Base-by-base conservation (phyloP, 2,113 vertebrate genomes). In the Siniperca chuatsi region DNA sequence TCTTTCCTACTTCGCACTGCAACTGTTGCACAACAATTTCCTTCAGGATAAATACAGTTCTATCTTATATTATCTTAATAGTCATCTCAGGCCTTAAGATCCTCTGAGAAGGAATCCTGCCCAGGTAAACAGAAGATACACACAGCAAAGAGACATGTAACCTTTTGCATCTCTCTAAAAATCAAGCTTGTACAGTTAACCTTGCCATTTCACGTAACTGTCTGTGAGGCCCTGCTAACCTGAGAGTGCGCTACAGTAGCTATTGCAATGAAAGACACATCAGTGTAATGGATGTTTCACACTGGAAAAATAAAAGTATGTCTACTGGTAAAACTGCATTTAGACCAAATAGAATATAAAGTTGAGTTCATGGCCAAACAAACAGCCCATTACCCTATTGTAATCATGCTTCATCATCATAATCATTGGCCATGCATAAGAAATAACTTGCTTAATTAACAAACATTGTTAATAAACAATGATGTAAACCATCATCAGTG, bases 101-200 rank as follows among this genome's bases (percentile, higher is more conserved):
- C n/a, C 15, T 60, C 2, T 60, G n/a, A 46, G 37, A 29, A 25
- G 35, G 23, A 46, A 48, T 48, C 23, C n/a, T 29, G 23, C 33
- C n/a, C 48, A 46, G 37, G 15, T 57, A 33, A 57, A 62, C 13
- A 61, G 25, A 71, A 79, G 50, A 70, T 4, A 40, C 55, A 52
- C 23, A 13, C 8, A 25, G 33, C 50, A 52, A 40, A 71, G 57
- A 50, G 44, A 52, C 29, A 9, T 21, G 20, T 60, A 35, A 74
- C 62, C 46, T 84, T 79, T 54, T 25, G 25, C 37, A n/a, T 55
- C 55, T 62, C 35, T 16, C 62, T 68, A 15, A 44, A 58, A 79
- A 68, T 18, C n/a, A n/a, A 50, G 46, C 61, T 7, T 46, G 44
- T 54, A 54, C 54, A 61, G 5, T 79, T 66, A 55, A 77, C 48